Percentiles rank a stretch among this genome's conserved stretches.
Evolutionary conservation across 1,140 invertebrate genomes (phyloP).

Genomic region (Magallana ariakensis): DNA sequence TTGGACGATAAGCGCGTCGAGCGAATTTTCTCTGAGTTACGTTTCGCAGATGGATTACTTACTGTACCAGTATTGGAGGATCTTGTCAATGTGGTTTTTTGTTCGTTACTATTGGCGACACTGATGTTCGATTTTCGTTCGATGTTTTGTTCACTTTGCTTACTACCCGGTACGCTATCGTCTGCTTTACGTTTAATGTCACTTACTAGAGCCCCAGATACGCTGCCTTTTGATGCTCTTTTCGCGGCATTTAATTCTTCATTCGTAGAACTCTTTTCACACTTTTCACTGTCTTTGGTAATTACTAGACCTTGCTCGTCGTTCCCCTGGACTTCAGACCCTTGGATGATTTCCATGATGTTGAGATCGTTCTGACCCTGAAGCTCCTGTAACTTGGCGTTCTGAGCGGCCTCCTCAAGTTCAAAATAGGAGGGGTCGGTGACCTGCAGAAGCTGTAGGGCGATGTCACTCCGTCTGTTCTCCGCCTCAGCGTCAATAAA

Average conservation of each 20-base stretch:
- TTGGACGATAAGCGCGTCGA: not conserved
- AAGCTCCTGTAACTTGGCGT: constrained; percentile 1
- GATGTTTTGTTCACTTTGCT: no score
- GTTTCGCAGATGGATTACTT: not conserved
- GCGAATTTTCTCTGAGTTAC: not conserved
- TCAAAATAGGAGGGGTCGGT: not conserved
- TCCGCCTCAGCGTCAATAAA: not conserved
- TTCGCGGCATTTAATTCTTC: not conserved
- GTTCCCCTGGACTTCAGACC: not conserved
- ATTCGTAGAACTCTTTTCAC: not conserved
- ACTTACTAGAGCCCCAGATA: not conserved
- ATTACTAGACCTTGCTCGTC: not conserved
- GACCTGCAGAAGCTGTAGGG: not conserved
- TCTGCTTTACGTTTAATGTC: not conserved
- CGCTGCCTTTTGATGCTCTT: not conserved
- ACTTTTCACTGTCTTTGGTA: not conserved
- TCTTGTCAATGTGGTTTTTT: not conserved
- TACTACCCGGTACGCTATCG: no score
- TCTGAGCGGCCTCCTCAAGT: not conserved
- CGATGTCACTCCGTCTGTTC: constrained; percentile 3
- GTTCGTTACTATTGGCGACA: no score
- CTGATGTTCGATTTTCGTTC: no score
- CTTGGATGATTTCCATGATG: constrained; percentile 2
- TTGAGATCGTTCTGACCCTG: not conserved
- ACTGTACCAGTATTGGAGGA: not conserved